These are phyloP conservation scores for Hirudinaria manillensis DNA, from an alignment of 2,888 invertebrate species.

Conservation along the genomic window DNA sequence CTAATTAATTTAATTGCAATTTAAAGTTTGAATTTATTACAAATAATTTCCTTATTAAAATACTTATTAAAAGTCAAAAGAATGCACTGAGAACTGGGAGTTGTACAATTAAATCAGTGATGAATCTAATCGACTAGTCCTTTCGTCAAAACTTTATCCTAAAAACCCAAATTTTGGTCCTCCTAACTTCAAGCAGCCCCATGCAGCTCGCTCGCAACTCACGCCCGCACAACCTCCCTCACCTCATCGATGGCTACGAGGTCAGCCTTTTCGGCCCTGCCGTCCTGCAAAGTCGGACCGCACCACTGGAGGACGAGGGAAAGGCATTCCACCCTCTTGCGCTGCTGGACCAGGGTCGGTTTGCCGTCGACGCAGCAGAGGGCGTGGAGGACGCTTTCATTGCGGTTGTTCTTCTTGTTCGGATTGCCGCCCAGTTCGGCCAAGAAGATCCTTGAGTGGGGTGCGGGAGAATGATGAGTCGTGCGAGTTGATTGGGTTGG, in stretches of 20 bases:
- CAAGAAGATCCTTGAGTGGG: constrained; percentile 60
- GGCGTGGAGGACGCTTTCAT: constrained; percentile 64
- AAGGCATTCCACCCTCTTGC: constrained; percentile 62
- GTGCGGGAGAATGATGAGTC: background rate
- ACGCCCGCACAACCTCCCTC: constrained; percentile 34
- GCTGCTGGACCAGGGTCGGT: constrained; percentile 40
- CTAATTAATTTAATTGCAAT: too few relatives aligned
- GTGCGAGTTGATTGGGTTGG: background rate
- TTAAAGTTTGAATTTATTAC: too few relatives aligned
- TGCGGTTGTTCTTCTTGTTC: constrained; percentile 63
- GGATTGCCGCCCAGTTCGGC: constrained; percentile 65
- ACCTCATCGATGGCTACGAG: constrained; percentile 63
- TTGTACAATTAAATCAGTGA: too few relatives aligned
- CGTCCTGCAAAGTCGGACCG: constrained; percentile 58
- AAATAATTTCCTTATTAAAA: too few relatives aligned
- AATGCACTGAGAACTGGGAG: too few relatives aligned
- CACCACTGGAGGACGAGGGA: constrained; percentile 63
- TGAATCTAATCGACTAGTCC: too few relatives aligned
- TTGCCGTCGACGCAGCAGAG: constrained; percentile 56
- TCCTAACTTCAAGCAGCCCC: too few relatives aligned
- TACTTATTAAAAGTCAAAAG: too few relatives aligned
- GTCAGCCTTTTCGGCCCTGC: constrained; percentile 61
- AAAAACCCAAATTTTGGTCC: too few relatives aligned
- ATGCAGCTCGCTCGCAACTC: too few relatives aligned
- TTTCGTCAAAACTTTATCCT: too few relatives aligned